phyloP scores from a whole-genome alignment of 2,113 vertebrate genomes.

The Euleptes europaea region DNA sequence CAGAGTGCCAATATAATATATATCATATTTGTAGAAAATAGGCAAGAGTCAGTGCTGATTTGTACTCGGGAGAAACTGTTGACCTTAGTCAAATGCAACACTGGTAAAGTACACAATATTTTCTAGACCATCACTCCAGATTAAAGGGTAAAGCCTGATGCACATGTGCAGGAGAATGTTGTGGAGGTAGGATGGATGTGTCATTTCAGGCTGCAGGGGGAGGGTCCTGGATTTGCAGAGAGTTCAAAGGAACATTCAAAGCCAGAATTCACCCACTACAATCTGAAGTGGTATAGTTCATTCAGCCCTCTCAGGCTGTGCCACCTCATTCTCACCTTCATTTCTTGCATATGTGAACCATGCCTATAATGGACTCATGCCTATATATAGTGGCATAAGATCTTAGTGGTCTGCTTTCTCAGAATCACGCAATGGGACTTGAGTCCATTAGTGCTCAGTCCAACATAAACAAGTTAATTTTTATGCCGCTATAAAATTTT shows the following conservation, averaged over 20 bases:
- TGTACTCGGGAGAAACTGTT: background rate
- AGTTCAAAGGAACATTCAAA: too few species aligned
- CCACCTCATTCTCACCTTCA: too few species aligned
- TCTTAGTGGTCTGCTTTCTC: background rate
- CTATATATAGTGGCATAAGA: background rate
- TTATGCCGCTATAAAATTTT: constrained; percentile 2
- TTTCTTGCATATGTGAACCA: too few species aligned
- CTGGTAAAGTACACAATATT: constrained; percentile 17
- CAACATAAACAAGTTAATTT: background rate
- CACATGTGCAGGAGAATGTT: too few species aligned
- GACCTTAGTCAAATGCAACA: constrained; percentile 30
- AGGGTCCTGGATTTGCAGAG: too few species aligned
- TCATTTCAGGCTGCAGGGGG: too few species aligned
- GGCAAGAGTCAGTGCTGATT: background rate
- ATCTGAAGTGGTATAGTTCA: too few species aligned
- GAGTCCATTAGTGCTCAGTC: background rate
- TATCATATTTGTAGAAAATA: background rate
- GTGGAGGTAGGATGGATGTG: too few species aligned
- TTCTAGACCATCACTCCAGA: background rate
- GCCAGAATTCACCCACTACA: too few species aligned
- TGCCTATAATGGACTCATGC: too few species aligned
- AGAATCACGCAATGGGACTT: background rate
- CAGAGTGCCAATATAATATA: background rate
- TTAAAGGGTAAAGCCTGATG: background rate
- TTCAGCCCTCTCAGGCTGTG: too few species aligned